Evolutionary conservation across 2,113 vertebrate genomes (phyloP), one percentile per base, ranked within the genome.

Genomic region (Menidia beryllina): DNA sequence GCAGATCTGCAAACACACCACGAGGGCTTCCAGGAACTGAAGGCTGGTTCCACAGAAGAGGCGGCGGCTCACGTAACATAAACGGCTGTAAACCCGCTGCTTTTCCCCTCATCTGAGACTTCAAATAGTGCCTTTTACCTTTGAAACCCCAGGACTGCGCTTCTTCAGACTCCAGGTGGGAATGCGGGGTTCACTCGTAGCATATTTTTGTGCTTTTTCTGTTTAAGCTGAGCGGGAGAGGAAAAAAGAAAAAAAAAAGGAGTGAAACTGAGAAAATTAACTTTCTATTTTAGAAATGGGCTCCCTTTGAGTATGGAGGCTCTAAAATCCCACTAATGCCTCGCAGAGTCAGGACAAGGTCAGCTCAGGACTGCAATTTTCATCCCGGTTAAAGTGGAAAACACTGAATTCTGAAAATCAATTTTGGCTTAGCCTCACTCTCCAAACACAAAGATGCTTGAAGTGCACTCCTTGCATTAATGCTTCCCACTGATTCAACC

Each of bases 21-120:
- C 1, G 2, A 30, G 48, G 58, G 52, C 66, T 51, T 81, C 77
- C 79, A 54, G 63, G 73, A 69, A 82, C 14, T n/a, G 17, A 24
- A 38, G n/a, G 53, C 55, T 5, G 39, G 12, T 59, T 66, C 57
- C 19, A 27, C 48, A 21, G 75, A 66, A 38, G 67, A 65, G 61
- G 34, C 13, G 49, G 26, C 6, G 3, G 21, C 21, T 10, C 26
- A 14, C 23, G 25, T n/a, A 36, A 36, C 9, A 13, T 21, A 13
- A 55, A 69, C 27, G n/a, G 41, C 13, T 7, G 4, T 19, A n/a
- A 45, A 45, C 41, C 63, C 49, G 47, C 39, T 39, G 45, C 36
- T 19, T 50, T 68, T 21, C 15, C 15, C 14, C 41, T 43, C 53
- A 49, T 65, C 45, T 19, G 14, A 56, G 69, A 79, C 34, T 56